Evolutionary conservation across 2,113 vertebrate species (phyloP).

Genomic region (Lepus europaeus): DNA sequence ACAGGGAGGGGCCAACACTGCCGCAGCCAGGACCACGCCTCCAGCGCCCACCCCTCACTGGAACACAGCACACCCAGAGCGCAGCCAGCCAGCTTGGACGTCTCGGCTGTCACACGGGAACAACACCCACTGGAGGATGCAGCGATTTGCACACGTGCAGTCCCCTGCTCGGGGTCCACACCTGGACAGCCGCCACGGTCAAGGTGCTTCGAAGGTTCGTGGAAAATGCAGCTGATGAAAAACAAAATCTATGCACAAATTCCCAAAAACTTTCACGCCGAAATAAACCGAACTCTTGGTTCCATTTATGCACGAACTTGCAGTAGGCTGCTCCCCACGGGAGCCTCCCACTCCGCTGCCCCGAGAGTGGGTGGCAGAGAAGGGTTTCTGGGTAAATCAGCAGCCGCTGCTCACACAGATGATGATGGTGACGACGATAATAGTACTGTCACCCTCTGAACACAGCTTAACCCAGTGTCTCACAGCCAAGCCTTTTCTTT

Average conservation of each 20-base stretch:
- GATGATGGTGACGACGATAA: too few relatives aligned
- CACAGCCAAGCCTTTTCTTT: background rate
- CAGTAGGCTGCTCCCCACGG: background rate
- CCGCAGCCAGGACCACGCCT: background rate
- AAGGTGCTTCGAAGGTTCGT: too few relatives aligned
- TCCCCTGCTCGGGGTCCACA: background rate
- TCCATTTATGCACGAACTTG: too few relatives aligned
- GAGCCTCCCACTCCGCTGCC: background rate
- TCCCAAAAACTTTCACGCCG: too few relatives aligned
- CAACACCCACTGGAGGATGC: background rate
- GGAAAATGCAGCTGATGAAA: too few relatives aligned
- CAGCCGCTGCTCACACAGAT: background rate
- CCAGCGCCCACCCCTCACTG: background rate
- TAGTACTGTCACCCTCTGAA: background rate
- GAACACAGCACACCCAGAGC: background rate
- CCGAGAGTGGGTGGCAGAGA: too few relatives aligned
- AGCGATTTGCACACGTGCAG: fast-evolving
- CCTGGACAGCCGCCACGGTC: too few relatives aligned
- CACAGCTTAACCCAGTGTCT: background rate
- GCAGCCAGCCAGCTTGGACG: background rate
- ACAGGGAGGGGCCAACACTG: too few relatives aligned
- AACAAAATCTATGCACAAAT: too few relatives aligned
- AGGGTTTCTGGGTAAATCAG: background rate
- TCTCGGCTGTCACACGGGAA: constrained; percentile 30
- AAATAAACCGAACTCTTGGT: too few relatives aligned